A percentile compares a stretch with the other conserved stretches of the same genome.
Evolutionary conservation across 2,888 invertebrate genomes (phyloP).

Genomic region (Gisinianus flammeolus): DNA sequence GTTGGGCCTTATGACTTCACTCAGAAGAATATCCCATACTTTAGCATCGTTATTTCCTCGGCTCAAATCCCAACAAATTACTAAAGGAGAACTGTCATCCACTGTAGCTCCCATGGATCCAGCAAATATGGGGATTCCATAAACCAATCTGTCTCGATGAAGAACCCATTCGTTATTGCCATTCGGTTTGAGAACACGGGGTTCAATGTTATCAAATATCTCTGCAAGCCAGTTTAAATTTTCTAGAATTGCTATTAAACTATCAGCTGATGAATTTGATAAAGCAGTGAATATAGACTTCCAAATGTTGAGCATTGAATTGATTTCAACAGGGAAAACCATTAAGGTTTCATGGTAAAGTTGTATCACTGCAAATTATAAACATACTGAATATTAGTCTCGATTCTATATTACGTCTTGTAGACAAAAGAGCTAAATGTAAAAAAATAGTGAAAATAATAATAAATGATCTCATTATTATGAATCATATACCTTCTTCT

Average conservation of each 20-base stretch:
- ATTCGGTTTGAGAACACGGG: conserved; percentile 37
- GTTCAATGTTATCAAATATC: conserved; percentile 38
- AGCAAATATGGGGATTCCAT: conserved; percentile 41
- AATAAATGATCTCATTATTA: too few relatives aligned
- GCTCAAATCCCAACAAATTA: conserved; percentile 48
- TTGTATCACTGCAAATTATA: too few relatives aligned
- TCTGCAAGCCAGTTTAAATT: conserved; percentile 40
- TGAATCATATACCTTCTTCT: too few relatives aligned
- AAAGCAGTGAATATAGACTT: conserved; percentile 29
- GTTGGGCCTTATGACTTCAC: conserved; percentile 36
- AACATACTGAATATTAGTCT: too few relatives aligned
- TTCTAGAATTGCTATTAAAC: conserved; percentile 23
- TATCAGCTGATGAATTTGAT: conserved; percentile 9
- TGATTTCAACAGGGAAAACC: conserved; percentile 42
- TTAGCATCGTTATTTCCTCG: conserved; percentile 33
- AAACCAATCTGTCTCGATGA: conserved; percentile 36
- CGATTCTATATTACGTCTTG: too few relatives aligned
- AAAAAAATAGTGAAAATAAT: too few relatives aligned
- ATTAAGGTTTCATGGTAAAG: conserved; percentile 39
- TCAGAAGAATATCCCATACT: conserved; percentile 47
- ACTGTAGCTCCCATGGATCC: conserved; percentile 38
- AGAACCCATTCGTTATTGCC: conserved; percentile 45
- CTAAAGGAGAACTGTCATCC: conserved; percentile 33
- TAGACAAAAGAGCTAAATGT: too few relatives aligned
- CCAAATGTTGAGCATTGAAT: conserved; percentile 43